A percentile compares a stretch with the other conserved stretches of the same genome.
phyloP scores from a whole-genome alignment of 2,888 invertebrate genomes.

The Plemyria rubiginata region DNA sequence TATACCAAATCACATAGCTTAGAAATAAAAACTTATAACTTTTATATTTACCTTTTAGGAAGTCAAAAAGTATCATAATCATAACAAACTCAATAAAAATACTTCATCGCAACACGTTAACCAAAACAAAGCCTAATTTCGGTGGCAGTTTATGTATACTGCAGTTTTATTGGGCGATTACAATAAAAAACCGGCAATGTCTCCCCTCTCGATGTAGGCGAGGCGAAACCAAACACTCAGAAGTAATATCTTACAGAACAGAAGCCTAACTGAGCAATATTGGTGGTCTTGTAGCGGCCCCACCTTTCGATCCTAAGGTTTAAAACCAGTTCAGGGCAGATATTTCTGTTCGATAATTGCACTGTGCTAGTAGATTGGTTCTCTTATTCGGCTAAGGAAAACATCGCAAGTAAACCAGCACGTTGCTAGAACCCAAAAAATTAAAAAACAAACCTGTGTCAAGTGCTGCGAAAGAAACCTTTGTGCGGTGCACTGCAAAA shows the following conservation, averaged over 20 bases:
- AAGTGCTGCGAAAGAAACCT: too few species aligned
- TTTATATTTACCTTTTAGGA: conserved; percentile 15
- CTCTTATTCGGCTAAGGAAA: too few species aligned
- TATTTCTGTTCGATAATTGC: too few species aligned
- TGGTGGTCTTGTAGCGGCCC: not conserved
- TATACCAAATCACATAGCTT: too few species aligned
- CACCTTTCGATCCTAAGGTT: too few species aligned
- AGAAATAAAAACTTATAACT: too few species aligned
- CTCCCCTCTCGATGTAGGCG: conserved; percentile 38
- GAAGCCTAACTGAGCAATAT: conserved; percentile 2
- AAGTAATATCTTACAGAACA: conserved; percentile 32
- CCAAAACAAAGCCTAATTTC: conserved; percentile 42
- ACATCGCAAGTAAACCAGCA: too few species aligned
- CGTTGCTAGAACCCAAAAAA: too few species aligned
- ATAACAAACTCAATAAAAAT: conserved; percentile 31
- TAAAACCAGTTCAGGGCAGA: too few species aligned
- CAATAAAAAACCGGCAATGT: conserved; percentile 54
- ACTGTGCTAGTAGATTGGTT: too few species aligned
- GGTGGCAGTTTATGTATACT: conserved; percentile 38
- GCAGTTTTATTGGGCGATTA: conserved; percentile 57
- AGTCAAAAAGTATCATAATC: conserved; percentile 27
- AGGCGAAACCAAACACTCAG: conserved; percentile 24
- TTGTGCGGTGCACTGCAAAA: too few species aligned
- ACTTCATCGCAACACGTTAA: conserved; percentile 36
- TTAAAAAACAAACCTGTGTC: too few species aligned